Base-by-base conservation (phyloP, 2,113 vertebrate species). In the Rhinopomastus cyanomelas region DNA sequence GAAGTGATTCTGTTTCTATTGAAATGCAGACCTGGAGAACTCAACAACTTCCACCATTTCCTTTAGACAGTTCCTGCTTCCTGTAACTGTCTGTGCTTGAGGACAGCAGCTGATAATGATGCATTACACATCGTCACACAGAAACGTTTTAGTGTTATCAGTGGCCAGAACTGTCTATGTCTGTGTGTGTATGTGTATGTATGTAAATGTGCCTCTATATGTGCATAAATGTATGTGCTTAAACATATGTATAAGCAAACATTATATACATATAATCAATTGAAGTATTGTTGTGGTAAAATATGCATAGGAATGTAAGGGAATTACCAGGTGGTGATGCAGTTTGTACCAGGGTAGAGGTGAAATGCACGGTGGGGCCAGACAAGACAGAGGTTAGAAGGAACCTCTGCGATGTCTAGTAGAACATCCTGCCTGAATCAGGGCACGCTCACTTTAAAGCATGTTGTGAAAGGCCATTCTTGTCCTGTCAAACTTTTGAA, bases 21-120 rank as follows among this genome's bases (percentile, higher is more conserved):
- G 55, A 76, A 59, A 19, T 16, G 21, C 3, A 27, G 49, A 57
- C 26, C 9, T 21, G 48, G 68, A 71, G n/a, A 69, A 37, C 26
- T 62, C 0, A 0, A 20, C 37, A 51, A 21, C 13, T 85, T 39
- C 18, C 55, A 0, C 81, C 1, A 3, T 71, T 92, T 88, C 44
- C 32, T 90, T 81, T 75, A 49, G 36, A 57, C 11, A 17, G 27
- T 65, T 90, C 36, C 66, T 79, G 18, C 66, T 79, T 85, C 62
- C 62, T 89, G 74, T 61, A 68, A 53, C 27, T 72, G 16, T 37
- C 39, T 60, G 55, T 0, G 0, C 37, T 92, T 34, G 26, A 44
- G 23, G 39, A 81, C 53, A 67, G 21, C 34, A 48, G 29, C 26
- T 75, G 53, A 52, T 67, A 62, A 72, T 26, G 14, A 14, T 4